Base-by-base conservation (phyloP, 2,113 vertebrate species). In the Caranx ignobilis region DNA sequence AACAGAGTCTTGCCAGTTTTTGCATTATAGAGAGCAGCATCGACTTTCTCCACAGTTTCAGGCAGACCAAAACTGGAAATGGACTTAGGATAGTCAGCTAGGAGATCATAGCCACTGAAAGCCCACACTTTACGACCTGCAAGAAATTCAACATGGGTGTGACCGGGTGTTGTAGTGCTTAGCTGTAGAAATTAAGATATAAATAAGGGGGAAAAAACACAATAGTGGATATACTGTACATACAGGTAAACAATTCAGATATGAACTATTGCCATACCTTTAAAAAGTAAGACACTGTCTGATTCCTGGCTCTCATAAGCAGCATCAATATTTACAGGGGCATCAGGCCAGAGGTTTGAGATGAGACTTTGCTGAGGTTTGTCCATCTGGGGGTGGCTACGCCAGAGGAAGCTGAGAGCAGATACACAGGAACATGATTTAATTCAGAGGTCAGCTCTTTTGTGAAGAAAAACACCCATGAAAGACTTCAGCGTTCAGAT, bases 251-350 rank as follows among this genome's bases (percentile, higher is more conserved):
- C 26, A 26, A 26, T 26, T 26, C 26, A 26, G 26, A 26, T 26
- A 26, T 26, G 26, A 26, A 26, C 26, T 26, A 26, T 1, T 26
- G 26, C 26, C 10, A 12, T 57, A 94, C 95, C 92, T 93, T 94
- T 93, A 57, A 95, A 94, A 31, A 96, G 34, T 11, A 89, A 88
- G 31, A 96, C 13, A 0, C 13, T 84, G 64, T 94, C 93, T 9
- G 37, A 79, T 0, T 43, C 1, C 5, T 0, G 52, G 56, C 73
- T 92, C 67, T 96, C 95, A 32, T 93, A 94, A 6, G 96, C 97
- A 61, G 98, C 97, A 63, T 99, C 95, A 21, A 99, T 95, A 37
- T 82, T 84, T n/a, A 63, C 80, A 0, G 97, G 97, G 59, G 96
- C 73, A 0, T 83, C 62, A 0, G 96, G 94, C 98, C 97, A 99